Base-by-base conservation (phyloP, 2,113 vertebrate species). In the Synchiropus splendidus region DNA sequence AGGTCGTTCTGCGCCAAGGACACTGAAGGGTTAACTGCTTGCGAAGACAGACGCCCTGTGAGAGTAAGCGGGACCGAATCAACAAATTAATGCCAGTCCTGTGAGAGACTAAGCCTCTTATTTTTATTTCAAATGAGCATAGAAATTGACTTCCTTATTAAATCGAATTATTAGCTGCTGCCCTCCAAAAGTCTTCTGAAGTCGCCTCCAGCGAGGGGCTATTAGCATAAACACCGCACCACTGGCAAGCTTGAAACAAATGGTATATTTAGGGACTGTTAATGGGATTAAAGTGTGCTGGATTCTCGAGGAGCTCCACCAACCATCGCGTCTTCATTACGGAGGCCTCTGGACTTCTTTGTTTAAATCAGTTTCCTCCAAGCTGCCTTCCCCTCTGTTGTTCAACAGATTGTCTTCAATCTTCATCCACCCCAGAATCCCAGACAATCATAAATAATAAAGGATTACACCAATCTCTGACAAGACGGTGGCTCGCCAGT, bases 371-470 rank as follows among this genome's bases (percentile, higher is more conserved):
- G 61, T 75, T 75, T 82, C 74, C 63, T 51, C 66, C 71, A 58
- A 48, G 45, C 67, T 50, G 49, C 69, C 66, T 73, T 48, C 70
- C 69, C 66, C 66, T 46, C 76, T 35, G 43, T 76, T 79, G 77
- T 79, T 81, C 74, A 83, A 75, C 80, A 84, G 78, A 82, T 86
- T 83, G 80, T 82, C 67, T 76, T 82, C 72, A 81, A 79, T 86
- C 78, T 66, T 75, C 72, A 84, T 80, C 78, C 78, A 79, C 21
- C 21, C 21, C 8, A 70, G 73, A 81, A 81, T 83, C 80, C 74
- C 71, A 82, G 80, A 86, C 78, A 83, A 83, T 85, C 81, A 83
- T 83, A 83, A 84, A 86, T 86, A 84, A 85, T 85, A 82, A 78
- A 86, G 75, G 81, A 83, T 85, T 84, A 83, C 83, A 83, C 70